Evolutionary conservation across 2,797 vertebrate species (phyloP).

Genomic region (Merluccius polli): DNA sequence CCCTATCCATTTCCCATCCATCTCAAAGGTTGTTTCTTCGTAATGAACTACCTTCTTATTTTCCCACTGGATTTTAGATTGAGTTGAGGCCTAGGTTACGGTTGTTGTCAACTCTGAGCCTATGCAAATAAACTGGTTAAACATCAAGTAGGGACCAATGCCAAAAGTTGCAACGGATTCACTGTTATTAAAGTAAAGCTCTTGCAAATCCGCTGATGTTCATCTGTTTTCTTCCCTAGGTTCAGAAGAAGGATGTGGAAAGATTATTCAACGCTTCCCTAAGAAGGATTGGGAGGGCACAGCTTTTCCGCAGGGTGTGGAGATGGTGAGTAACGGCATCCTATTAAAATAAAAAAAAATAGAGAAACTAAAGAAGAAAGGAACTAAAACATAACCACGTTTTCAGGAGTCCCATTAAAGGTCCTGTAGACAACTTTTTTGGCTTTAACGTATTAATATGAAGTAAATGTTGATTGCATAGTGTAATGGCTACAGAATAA

Average conservation of each 20-base stretch:
- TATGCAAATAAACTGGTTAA: neutral
- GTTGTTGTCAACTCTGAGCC: neutral
- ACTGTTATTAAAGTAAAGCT: neutral
- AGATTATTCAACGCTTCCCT: constrained; percentile 97
- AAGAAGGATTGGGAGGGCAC: constrained; percentile 96
- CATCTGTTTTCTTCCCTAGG: constrained; percentile 57
- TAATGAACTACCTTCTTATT: too few species aligned
- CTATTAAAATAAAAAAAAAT: neutral
- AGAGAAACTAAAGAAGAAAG: too few species aligned
- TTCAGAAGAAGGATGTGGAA: constrained; percentile 90
- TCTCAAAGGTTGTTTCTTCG: too few species aligned
- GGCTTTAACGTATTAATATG: too few species aligned
- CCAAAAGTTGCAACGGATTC: neutral
- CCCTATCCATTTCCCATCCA: too few species aligned
- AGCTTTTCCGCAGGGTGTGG: constrained; percentile 96
- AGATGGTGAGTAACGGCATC: constrained; percentile 83
- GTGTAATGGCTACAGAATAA: too few species aligned
- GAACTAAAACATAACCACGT: neutral
- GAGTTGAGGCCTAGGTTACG: neutral
- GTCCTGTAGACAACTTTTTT: too few species aligned
- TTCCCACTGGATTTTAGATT: too few species aligned
- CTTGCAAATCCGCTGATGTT: constrained; percentile 12
- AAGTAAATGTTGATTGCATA: too few species aligned
- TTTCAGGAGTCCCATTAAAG: too few species aligned
- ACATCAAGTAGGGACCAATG: neutral